Evolutionary conservation across 1,140 invertebrate species (phyloP).

Genomic region (Drosophila mauritiana): DNA sequence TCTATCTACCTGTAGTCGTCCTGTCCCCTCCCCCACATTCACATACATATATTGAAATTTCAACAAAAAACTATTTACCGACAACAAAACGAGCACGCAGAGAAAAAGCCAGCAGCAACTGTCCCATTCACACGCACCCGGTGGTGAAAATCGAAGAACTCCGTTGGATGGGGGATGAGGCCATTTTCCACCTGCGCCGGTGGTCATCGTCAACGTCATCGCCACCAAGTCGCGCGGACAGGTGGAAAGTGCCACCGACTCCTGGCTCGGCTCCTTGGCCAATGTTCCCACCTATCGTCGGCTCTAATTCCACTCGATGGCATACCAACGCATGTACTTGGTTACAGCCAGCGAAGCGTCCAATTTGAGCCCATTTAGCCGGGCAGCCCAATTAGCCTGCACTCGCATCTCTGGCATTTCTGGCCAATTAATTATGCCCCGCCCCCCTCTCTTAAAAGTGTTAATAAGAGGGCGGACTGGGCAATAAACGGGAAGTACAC

Average conservation of each 20-base stretch:
- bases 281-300: constrained; percentile 30
- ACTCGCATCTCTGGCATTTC: constrained; percentile 43
- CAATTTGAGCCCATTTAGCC: constrained; percentile 60
- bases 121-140: constrained; percentile 69
- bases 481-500: background rate
- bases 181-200: constrained; percentile 66
- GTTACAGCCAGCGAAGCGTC: constrained; percentile 41
- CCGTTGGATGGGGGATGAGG: background rate
- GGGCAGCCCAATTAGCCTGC: constrained; percentile 55
- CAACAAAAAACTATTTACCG: constrained; percentile 48
- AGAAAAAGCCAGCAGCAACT: constrained; percentile 47
- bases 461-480: constrained; percentile 25
- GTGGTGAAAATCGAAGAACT: background rate
- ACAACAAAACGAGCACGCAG: constrained; percentile 33
- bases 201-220: constrained; percentile 74
- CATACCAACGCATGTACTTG: background rate
- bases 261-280: background rate
- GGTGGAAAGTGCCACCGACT: constrained; percentile 58
- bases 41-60: constrained; percentile 30
- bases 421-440: constrained; percentile 40
- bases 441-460: background rate
- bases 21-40: background rate
- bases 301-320: constrained; percentile 22
- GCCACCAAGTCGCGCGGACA: constrained; percentile 49
- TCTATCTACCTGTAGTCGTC: constrained; percentile 56